phyloP scores from a whole-genome alignment of 2,113 vertebrate genomes.

The Eulemur macaco region DNA sequence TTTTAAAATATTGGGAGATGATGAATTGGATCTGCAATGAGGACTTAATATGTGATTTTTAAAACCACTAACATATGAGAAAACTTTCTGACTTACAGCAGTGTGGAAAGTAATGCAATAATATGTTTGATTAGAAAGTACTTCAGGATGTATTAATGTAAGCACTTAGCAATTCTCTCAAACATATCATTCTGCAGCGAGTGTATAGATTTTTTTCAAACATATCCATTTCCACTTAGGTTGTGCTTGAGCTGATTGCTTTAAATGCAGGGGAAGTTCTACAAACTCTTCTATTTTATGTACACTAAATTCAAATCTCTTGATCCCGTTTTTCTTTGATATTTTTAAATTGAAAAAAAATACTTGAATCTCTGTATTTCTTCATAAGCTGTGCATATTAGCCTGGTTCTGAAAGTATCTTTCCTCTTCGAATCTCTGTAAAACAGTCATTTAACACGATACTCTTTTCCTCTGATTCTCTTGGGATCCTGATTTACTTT shows the following conservation, averaged over 20 bases:
- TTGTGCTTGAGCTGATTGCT: slow-evolving; percentile 49
- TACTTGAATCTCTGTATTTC: background rate
- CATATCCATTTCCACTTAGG: slow-evolving; percentile 59
- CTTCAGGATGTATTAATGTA: slow-evolving; percentile 67
- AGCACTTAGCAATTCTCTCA: slow-evolving; percentile 68
- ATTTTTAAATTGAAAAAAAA: slow-evolving; percentile 33
- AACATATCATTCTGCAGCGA: slow-evolving; percentile 37
- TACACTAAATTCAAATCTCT: slow-evolving; percentile 24
- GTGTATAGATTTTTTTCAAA: slow-evolving; percentile 76
- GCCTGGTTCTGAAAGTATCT: background rate
- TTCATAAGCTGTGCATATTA: background rate
- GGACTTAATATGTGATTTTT: slow-evolving; percentile 66
- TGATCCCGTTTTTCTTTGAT: slow-evolving; percentile 36
- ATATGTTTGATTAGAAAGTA: slow-evolving; percentile 66
- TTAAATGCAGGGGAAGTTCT: slow-evolving; percentile 32
- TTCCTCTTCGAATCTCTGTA: background rate
- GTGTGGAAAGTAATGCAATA: slow-evolving; percentile 53
- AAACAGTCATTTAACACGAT: slow-evolving; percentile 42
- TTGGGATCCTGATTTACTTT: slow-evolving; percentile 41
- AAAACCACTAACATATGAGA: slow-evolving; percentile 51
- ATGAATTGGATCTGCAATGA: slow-evolving; percentile 54
- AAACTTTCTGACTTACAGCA: slow-evolving; percentile 41
- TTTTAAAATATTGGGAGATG: slow-evolving; percentile 38
- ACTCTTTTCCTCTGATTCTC: background rate
- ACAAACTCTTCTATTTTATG: slow-evolving; percentile 11